Evolutionary conservation across 2,888 invertebrate genomes (phyloP), one percentile per base, ranked within the genome.

Genomic region (Erebia epiphron): DNA sequence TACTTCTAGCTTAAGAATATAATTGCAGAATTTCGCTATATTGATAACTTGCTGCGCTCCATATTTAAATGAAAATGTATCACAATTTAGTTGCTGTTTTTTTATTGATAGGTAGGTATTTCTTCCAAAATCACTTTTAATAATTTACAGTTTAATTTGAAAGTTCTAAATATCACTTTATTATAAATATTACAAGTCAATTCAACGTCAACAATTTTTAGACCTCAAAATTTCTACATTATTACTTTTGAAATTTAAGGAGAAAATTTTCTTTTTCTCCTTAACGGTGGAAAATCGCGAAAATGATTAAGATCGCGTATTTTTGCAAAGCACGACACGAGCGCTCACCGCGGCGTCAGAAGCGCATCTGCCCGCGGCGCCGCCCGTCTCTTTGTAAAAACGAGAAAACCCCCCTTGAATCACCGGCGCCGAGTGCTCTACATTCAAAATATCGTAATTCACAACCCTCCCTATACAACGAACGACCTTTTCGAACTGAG

Each of bases 271-370:
- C 50, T 16, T 56, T 57, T 13, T 56, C 21, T 35, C 57, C 18
- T 26, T 61, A 66, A 70, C 58, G 71, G 35, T 57, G 73, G 73
- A 76, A 74, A 67, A 84, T 67, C 67, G 67, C 43, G 67, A 67
- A 58, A 50, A 58, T 57, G n/a, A 46, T 57, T 49, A 11, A 49
- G 49, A 80, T 84, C 82, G 83, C 85, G 87, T 82, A 81, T 60
- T 67, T 54, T 16, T 50, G 62, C 52, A 67, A 71, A 75, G 77
- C 54, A 81, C 82, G 84, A 83, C 82, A 83, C 89, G 85, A 87
- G 90, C 92, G 89, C 88, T 89, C 88, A 78, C 83, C 88, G 86
- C 92, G 88, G 83, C 90, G 89, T 80, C 80, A 80, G 85, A 85
- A 88, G 90, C 92, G 93, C 91, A 83, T 87, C 84, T 92, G 92